Evolutionary conservation across 1,140 invertebrate genomes (phyloP), one percentile per base, ranked within the genome.

Genomic region (Mya arenaria): DNA sequence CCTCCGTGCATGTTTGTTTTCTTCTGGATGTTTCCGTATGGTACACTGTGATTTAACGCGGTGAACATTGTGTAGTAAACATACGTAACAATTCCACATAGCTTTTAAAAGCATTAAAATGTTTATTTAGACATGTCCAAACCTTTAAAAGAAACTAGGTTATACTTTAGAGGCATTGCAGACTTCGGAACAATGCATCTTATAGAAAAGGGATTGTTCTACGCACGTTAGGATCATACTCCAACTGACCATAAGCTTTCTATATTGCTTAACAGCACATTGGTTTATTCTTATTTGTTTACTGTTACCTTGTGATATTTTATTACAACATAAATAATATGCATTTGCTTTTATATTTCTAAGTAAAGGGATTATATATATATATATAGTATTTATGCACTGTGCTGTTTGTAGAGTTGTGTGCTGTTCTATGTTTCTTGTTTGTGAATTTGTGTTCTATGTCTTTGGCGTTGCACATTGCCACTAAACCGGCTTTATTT

Each of bases 51-150:
- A 94, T 97, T 58, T 94, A 97, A 97, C 90, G 94, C 95, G 44
- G 94, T 95, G 81, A 96, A 97, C 91, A 95, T 96, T 10, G 92
- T 95, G 37, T 95, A 96, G 88, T 93, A 96, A 66, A 95, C 95
- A 48, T 95, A 94, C 92, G 95, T 52, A 52, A 83, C 85, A 63
- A 84, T 88, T 44, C 90, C 91, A 4, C 75, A 83, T 4, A 68
- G 85, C 36, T 73, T 97, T 41, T 95, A 36, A 93, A 95, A 37
- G 96, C 97, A 88, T 93, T 97, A 58, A 95, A 95, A 96, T 77
- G 93, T 97, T 62, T 97, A 97, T 92, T 92, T 95, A 56, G 96
- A 96, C 78, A 97, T 98, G 62, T 98, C 98, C 93, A 95, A 96
- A 90, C 97, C 97, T 19, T 93, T 98, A 60, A 94, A 95, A 85